A percentile compares a stretch with the other conserved stretches of the same genome.
Evolutionary conservation across 1,140 invertebrate species (phyloP).

Genomic region (Orchestia grillus): DNA sequence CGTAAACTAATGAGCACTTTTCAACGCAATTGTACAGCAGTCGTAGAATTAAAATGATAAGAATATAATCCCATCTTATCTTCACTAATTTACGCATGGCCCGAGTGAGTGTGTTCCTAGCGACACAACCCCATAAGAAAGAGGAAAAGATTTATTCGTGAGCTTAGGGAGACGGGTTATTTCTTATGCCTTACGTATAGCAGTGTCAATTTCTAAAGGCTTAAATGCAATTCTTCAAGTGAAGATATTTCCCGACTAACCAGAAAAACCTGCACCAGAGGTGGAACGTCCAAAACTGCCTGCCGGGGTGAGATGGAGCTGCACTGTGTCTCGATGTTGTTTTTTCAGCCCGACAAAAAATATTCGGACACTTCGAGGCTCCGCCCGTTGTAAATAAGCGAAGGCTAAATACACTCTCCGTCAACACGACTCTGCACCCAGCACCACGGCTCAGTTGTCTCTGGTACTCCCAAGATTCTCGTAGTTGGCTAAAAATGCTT

Average conservation of each 20-base stretch:
- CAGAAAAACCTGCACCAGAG: background rate
- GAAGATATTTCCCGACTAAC: background rate
- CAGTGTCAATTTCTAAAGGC: background rate
- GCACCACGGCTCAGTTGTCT: background rate
- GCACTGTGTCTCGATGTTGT: background rate
- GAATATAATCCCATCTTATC: no score
- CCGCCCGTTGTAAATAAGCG: slow-evolving; percentile 40
- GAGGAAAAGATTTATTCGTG: background rate
- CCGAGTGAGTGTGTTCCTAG: background rate
- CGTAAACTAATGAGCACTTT: background rate
- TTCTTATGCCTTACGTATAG: background rate
- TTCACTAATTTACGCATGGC: no score
- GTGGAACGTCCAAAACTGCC: background rate
- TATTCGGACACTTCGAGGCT: slow-evolving; percentile 17
- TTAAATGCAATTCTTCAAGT: background rate
- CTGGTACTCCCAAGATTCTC: background rate
- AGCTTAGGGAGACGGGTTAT: background rate
- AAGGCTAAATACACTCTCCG: slow-evolving; percentile 8
- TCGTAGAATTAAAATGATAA: background rate
- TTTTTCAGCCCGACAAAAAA: background rate
- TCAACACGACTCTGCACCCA: background rate
- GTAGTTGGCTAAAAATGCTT: background rate
- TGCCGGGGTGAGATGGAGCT: background rate
- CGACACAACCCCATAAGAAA: background rate
- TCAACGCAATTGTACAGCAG: background rate